A percentile compares a stretch with the other conserved stretches of the same genome.
Evolutionary conservation across 2,888 invertebrate genomes (phyloP).

Genomic region (Anticlea derivata): DNA sequence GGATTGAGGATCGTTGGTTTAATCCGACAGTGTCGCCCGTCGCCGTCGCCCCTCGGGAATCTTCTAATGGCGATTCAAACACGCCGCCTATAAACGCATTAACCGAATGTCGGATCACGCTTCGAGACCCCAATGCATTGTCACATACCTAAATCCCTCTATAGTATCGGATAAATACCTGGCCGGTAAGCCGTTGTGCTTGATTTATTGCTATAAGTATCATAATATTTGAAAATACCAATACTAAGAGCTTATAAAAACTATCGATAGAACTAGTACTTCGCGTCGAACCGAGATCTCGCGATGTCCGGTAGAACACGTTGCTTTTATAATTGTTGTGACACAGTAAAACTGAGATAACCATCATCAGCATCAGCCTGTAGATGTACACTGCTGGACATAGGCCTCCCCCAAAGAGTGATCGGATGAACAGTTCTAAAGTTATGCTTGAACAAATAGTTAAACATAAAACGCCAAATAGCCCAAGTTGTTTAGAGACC

Average conservation of each 20-base stretch:
- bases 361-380: too few relatives aligned
- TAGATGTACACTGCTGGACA: too few relatives aligned
- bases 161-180: constrained; percentile 43
- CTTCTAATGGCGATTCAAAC: constrained; percentile 65
- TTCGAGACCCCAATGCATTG: constrained; percentile 36
- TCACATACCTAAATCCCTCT: constrained; percentile 52
- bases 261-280: too few relatives aligned
- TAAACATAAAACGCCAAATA: too few relatives aligned
- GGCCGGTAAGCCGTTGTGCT: constrained; percentile 22
- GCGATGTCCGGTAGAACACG: too few relatives aligned
- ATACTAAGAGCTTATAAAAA: constrained; percentile 24
- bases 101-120: constrained; percentile 64
- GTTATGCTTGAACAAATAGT: background rate
- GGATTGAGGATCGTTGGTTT: constrained; percentile 40
- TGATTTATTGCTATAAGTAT: constrained; percentile 22
- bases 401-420: too few relatives aligned
- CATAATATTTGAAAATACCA: constrained; percentile 29
- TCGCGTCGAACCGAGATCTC: too few relatives aligned
- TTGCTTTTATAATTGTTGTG: too few relatives aligned
- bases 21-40: constrained; percentile 53
- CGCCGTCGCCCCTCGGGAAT: constrained; percentile 38
- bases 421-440: too few relatives aligned
- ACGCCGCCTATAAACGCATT: constrained; percentile 70
- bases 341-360: too few relatives aligned
- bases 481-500: too few relatives aligned